Base-by-base conservation (phyloP, 2,888 invertebrate species). In the Dynastes grantii region DNA sequence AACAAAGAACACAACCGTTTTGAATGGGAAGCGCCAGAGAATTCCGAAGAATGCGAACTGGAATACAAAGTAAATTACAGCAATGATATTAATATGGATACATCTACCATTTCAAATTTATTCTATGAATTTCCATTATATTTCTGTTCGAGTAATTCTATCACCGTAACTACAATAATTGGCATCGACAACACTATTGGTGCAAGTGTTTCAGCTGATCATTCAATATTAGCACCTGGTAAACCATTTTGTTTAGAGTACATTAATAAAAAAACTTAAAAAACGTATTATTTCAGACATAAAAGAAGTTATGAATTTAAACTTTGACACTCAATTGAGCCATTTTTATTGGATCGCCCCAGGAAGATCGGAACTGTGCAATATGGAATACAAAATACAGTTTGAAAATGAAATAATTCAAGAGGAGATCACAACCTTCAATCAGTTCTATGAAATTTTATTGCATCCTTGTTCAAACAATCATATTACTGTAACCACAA, bases 81-180 rank as follows among this genome's bases (percentile, higher is more conserved):
- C 2, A 65, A 65, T 6, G 40, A 6, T 6, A 16, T 65, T 2
- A 40, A n/a, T 6, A 16, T 11, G 0, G 37, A 65, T 8, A n/a
- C n/a, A n/a, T 16, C 13, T 5, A 37, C 13, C 2, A 65, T n/a
- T 32, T 11, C 11, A 6, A 16, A 65, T 6, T 6, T 37, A 13
- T 68, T 68, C 27, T 49, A 49, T 9, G 27, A 68, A 49, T 68
- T 68, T 22, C 27, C 49, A 11, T 49, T 49, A 2, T 49, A 49
- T 11, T 68, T 22, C 22, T 68, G 68, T 51, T 68, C 68, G 5
- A 68, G 2, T 11, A 68, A 68, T 51, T n/a, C 4, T 9, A 68
- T 68, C 16, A 49, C 49, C 45, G 68, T 68, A 16, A 68, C 68
- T n/a, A 51, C 68, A 3, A 68, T 68, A n/a, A 68, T 68, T 49